Evolutionary conservation across 2,113 vertebrate species (phyloP).

Genomic region (Muscicapa adusta): DNA sequence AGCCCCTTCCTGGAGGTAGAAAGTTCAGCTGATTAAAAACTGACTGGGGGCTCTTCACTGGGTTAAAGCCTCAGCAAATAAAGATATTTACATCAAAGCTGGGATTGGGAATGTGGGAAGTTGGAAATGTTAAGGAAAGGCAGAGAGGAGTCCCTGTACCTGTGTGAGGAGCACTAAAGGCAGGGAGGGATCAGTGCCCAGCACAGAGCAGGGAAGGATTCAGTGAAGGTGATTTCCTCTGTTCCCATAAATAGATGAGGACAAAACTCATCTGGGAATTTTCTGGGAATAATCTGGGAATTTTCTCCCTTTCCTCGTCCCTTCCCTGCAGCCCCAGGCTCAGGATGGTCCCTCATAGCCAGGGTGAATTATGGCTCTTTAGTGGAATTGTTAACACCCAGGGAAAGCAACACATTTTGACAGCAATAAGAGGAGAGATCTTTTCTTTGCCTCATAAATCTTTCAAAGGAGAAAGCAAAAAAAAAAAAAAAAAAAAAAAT

Average conservation of each 20-base stretch:
- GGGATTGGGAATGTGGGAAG: neutral
- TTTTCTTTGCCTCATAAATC: neutral
- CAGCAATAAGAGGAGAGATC: neutral
- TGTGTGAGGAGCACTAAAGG: neutral
- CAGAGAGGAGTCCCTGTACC: neutral
- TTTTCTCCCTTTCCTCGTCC: neutral
- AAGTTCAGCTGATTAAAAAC: neutral
- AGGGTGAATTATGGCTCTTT: neutral
- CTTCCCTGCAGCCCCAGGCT: neutral
- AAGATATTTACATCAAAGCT: neutral
- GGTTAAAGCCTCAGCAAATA: neutral
- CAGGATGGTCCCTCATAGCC: accelerated
- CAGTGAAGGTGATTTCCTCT: neutral
- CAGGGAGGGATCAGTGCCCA: neutral
- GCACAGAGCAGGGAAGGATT: neutral
- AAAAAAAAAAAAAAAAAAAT: neutral
- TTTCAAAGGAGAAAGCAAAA: neutral
- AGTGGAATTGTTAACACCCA: neutral
- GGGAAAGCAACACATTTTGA: neutral
- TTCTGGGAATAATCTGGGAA: neutral
- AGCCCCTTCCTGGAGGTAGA: neutral
- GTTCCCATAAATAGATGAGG: neutral
- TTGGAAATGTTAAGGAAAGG: neutral
- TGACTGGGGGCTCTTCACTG: neutral
- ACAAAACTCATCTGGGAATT: neutral